phyloP scores from a whole-genome alignment of 2,888 invertebrate genomes.

The Minunthozetes semirufus region DNA sequence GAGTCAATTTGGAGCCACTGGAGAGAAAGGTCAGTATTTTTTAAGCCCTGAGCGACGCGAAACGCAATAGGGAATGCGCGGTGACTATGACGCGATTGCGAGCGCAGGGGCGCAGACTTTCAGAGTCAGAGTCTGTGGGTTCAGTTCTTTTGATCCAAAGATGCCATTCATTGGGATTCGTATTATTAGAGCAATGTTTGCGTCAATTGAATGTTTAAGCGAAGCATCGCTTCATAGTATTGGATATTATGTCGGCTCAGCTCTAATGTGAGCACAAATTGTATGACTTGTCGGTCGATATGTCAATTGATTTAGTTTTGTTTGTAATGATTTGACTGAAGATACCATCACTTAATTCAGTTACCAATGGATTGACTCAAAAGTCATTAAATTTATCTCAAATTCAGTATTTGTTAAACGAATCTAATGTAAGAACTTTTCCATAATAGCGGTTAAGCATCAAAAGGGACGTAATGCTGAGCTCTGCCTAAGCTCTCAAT shows the following conservation, averaged over 20 bases:
- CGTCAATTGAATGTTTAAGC: slow-evolving; percentile 25
- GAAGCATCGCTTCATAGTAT: slow-evolving; percentile 21
- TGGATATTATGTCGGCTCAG: not conserved
- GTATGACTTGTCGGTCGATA: not conserved
- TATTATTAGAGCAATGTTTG: slow-evolving; percentile 28
- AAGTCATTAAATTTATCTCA: not conserved
- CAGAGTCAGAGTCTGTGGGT: not conserved
- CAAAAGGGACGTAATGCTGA: slow-evolving; percentile 8
- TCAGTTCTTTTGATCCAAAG: slow-evolving; percentile 7
- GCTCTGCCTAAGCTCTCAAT: not conserved
- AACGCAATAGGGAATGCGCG: not conserved
- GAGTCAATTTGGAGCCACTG: not conserved
- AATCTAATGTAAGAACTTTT: slow-evolving; percentile 2
- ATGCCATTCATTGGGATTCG: slow-evolving; percentile 24
- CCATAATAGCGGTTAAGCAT: slow-evolving; percentile 14
- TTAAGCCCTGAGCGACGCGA: not conserved
- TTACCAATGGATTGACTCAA: not conserved
- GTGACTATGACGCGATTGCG: not conserved
- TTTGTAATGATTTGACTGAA: not conserved
- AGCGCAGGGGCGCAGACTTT: not conserved
- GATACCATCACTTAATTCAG: not conserved
- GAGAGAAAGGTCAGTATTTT: not conserved
- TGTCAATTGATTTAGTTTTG: not conserved
- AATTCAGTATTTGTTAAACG: not conserved
- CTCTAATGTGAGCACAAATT: too few relatives aligned